Conservation (phyloP, 1,140 invertebrate species). For the Polypedilum vanderplanki region DNA sequence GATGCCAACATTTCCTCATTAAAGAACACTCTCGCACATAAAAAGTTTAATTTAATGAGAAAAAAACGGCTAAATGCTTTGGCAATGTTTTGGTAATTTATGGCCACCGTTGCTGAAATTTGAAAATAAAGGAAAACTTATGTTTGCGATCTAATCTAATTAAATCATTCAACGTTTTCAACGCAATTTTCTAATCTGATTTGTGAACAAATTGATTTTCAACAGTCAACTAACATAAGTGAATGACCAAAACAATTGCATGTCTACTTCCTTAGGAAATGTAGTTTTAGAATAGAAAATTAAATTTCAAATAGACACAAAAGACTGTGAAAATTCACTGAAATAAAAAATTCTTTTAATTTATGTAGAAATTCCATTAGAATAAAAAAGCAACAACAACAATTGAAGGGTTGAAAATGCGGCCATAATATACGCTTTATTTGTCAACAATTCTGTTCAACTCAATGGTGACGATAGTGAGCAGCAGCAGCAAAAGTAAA, state of each 20-base stretch:
- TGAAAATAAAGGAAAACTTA: too few relatives aligned
- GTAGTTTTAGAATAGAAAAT: too few relatives aligned
- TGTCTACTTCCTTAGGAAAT: neutral
- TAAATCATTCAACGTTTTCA: constrained; percentile 8
- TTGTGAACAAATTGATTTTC: neutral
- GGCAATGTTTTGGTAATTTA: neutral
- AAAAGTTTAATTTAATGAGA: neutral
- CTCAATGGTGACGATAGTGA: neutral
- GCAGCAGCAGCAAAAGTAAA: neutral
- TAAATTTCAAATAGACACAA: too few relatives aligned
- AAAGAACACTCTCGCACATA: neutral
- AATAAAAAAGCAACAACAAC: too few relatives aligned
- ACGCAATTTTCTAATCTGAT: neutral
- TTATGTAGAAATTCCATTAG: too few relatives aligned
- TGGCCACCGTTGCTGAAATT: neutral
- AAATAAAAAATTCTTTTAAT: too few relatives aligned
- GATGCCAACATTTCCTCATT: neutral
- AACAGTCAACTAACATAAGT: too few relatives aligned
- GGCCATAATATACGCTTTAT: neutral
- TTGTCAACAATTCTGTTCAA: neutral
- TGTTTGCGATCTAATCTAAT: neutral
- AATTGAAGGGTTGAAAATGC: neutral
- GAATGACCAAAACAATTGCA: neutral
- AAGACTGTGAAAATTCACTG: too few relatives aligned
- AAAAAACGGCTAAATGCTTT: neutral